phyloP scores from a whole-genome alignment of 1,140 invertebrate genomes.

The Asbolus verrucosus region DNA sequence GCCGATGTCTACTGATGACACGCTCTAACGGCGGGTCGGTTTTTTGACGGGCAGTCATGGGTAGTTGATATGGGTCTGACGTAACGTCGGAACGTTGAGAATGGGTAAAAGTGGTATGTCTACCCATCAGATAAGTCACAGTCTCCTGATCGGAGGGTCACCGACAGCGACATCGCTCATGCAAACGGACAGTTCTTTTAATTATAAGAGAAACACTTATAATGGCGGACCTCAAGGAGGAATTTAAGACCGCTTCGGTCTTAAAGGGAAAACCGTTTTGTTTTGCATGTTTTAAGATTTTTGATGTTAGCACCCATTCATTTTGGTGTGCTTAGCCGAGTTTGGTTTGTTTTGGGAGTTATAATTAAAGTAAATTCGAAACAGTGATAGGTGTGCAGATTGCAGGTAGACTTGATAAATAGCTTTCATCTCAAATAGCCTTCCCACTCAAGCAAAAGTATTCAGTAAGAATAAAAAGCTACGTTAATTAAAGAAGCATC shows the following conservation, averaged over 20 bases:
- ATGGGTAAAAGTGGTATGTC: conserved; percentile 37
- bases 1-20: conserved; percentile 3
- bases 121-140: conserved; percentile 51
- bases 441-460: conserved; percentile 53
- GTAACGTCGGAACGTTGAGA: conserved; percentile 43
- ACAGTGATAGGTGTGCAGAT: conserved; percentile 52
- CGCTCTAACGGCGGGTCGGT: conserved; percentile 47
- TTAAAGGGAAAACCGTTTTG: too few species aligned
- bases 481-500: conserved; percentile 64
- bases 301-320: too few species aligned
- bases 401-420: conserved; percentile 58
- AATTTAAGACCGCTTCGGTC: too few species aligned
- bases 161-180: conserved; percentile 46
- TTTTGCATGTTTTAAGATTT: too few species aligned
- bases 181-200: conserved; percentile 49
- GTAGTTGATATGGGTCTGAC: conserved; percentile 58
- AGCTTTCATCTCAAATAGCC: conserved; percentile 54
- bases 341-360: neutral
- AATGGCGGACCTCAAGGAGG: too few species aligned
- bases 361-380: conserved; percentile 49
- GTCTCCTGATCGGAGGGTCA: conserved; percentile 50
- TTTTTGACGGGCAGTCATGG: conserved; percentile 56
- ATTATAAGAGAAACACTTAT: conserved; percentile 42
- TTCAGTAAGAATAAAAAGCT: conserved; percentile 59
- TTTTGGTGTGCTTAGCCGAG: too few species aligned